phyloP scores from a whole-genome alignment of 2,797 vertebrate species.

The Mus caroli region DNA sequence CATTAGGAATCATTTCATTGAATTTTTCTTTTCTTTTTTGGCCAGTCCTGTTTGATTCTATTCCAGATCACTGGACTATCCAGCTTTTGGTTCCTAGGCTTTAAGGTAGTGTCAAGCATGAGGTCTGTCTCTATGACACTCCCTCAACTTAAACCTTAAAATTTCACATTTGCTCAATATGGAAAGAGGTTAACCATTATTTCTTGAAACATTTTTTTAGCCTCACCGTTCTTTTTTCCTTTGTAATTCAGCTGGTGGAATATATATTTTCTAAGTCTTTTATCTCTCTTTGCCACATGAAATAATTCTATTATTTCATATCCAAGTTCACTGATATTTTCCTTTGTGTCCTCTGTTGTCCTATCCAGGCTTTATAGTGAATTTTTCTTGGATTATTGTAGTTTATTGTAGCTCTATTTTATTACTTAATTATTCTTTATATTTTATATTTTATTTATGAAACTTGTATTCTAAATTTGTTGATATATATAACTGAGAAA shows the following conservation, averaged over 20 bases:
- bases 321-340: background rate
- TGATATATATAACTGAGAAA: background rate
- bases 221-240: background rate
- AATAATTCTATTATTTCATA: background rate
- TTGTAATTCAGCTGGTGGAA: background rate
- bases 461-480: background rate
- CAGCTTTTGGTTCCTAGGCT: background rate
- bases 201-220: background rate
- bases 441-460: background rate
- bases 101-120: background rate
- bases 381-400: background rate
- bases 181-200: background rate
- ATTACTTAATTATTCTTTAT: background rate
- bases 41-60: background rate
- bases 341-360: background rate
- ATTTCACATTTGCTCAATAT: background rate
- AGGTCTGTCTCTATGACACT: background rate
- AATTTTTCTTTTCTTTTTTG: background rate
- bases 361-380: background rate
- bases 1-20: background rate
- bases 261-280: background rate
- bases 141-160: background rate
- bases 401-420: conserved; percentile 1
- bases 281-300: background rate
- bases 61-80: background rate